Evolutionary conservation across 2,113 vertebrate species (phyloP), one percentile per base, ranked within the genome.

Genomic region (Hippocampus comes): DNA sequence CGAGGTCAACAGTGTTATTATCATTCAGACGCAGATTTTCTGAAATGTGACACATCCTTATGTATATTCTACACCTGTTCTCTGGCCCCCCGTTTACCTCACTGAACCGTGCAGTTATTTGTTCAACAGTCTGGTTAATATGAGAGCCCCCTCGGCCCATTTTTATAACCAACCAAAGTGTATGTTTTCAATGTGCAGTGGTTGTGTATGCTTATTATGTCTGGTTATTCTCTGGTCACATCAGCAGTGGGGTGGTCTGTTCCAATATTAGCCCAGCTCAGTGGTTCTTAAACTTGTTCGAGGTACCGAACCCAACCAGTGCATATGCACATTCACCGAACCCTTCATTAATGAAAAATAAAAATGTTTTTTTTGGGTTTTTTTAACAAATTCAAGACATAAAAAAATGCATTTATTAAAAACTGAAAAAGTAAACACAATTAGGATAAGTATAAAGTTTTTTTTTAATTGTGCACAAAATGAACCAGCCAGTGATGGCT

Each of bases 31-130:
- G 56, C 53, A 57, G 51, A 10, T 74, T 78, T 76, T 51, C 74
- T 75, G 85, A 82, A 89, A 86, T 49, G 59, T 9, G 75, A 88
- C 68, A 74, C 68, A 43, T 72, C 64, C 1, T 18, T n/a, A 41
- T 63, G 67, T 15, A n/a, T 1, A 70, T 51, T 67, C 72, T 53
- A 72, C 81, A 85, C 74, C 84, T 84, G 82, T 75, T 74, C 60
- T 67, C 49, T 18, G 48, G 48, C 60, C 65, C 61, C 67, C 61
- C 67, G 63, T 63, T 63, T 65, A 64, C 53, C 49, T 34, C 53
- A 59, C 48, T 49, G 25, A 49, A 30, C 56, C 27, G 48, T 17
- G 42, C 11, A 67, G 83, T 76, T 81, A 70, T 72, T 74, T 72
- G 48, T 67, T 48, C 14, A 55, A 21, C 51, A 55, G 30, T 68